Conservation (phyloP, 1,140 invertebrate genomes). For the Steinernema khuongi region DNA sequence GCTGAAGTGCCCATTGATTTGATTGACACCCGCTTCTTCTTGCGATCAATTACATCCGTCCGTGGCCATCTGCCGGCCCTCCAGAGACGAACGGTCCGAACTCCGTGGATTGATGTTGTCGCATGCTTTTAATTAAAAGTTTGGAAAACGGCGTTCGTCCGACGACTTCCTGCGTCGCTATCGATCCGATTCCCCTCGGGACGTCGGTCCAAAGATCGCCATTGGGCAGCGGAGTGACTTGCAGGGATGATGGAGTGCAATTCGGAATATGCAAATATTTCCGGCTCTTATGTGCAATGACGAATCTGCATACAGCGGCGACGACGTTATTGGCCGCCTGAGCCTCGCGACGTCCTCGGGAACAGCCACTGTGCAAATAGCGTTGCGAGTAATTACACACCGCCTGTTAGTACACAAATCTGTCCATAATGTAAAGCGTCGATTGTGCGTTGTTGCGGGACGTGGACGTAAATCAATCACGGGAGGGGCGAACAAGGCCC, state of each 20-base stretch:
- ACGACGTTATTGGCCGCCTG: neutral
- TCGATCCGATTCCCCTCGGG: neutral
- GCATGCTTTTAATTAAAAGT: neutral
- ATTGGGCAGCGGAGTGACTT: too few species aligned
- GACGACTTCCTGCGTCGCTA: neutral
- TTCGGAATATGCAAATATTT: constrained; percentile 10
- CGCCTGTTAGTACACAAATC: constrained; percentile 14
- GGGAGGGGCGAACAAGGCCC: too few species aligned
- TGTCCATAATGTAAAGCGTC: constrained; percentile 12
- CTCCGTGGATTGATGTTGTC: neutral
- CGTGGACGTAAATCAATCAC: neutral
- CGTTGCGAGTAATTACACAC: constrained; percentile 16
- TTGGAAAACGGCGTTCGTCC: neutral
- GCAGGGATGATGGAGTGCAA: neutral
- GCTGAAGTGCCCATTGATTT: too few species aligned
- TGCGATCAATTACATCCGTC: too few species aligned
- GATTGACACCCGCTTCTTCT: too few species aligned
- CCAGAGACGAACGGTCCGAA: too few species aligned
- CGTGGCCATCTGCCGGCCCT: too few species aligned
- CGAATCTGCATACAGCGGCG: neutral
- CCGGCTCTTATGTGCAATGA: neutral
- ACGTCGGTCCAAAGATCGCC: neutral
- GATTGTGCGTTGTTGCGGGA: neutral
- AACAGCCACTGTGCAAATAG: constrained; percentile 12
- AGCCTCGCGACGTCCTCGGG: neutral